Evolutionary conservation across 1,140 invertebrate species (phyloP).

Genomic region (Medauroidea extradentata): DNA sequence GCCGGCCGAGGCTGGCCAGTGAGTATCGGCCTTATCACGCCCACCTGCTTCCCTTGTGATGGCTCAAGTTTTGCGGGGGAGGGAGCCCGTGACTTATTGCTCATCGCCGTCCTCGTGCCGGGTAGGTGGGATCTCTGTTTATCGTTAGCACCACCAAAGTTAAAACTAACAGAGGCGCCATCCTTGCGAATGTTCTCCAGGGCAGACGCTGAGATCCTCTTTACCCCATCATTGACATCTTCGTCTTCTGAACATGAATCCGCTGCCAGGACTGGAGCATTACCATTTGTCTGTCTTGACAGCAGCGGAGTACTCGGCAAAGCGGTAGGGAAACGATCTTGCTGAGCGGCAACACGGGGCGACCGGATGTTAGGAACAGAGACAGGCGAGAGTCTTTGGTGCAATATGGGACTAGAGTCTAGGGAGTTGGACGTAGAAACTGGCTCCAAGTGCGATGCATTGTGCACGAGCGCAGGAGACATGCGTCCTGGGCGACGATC

Average conservation of each 20-base stretch:
- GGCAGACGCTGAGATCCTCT: constrained; percentile 52
- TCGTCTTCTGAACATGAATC: constrained; percentile 30
- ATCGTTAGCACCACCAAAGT: constrained; percentile 43
- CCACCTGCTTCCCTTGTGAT: constrained; percentile 49
- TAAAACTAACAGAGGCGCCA: constrained; percentile 56
- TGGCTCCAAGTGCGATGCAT: no score
- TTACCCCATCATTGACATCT: constrained; percentile 34
- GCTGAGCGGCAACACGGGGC: no score
- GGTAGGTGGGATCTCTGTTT: constrained; percentile 49
- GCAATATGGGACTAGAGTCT: no score
- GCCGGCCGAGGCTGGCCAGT: constrained; percentile 12
- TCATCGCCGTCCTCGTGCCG: constrained; percentile 27
- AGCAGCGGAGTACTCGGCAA: background rate
- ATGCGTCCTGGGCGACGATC: no score
- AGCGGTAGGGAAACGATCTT: no score
- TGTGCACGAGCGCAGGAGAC: no score
- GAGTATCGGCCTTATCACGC: constrained; percentile 53
- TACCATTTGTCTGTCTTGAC: background rate
- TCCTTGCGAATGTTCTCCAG: constrained; percentile 64
- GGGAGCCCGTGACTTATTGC: constrained; percentile 33
- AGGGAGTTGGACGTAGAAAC: no score
- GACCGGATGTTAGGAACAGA: no score
- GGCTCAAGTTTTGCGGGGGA: constrained; percentile 27
- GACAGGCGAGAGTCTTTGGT: no score
- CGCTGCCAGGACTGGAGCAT: constrained; percentile 22